Evolutionary conservation across 1,140 invertebrate species (phyloP).

Genomic region (Chrysomallon squamiferum): DNA sequence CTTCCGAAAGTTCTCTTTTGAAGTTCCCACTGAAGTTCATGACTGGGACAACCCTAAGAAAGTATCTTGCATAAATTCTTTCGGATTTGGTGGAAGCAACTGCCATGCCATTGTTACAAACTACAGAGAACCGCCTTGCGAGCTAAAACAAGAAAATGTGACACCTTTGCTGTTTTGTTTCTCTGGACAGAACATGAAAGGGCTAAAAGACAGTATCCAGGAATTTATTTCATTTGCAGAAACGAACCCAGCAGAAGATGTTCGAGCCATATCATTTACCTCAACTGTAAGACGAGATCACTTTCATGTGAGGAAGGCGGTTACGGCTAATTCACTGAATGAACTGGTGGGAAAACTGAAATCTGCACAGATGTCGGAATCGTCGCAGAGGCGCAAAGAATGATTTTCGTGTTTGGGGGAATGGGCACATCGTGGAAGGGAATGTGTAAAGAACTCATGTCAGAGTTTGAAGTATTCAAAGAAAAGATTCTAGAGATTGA

Average conservation of each 20-base stretch:
- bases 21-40: slow-evolving; percentile 76
- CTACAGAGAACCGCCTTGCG: neutral
- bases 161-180: slow-evolving; percentile 7
- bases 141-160: slow-evolving; percentile 42
- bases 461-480: slow-evolving; percentile 75
- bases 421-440: slow-evolving; percentile 95
- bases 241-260: neutral
- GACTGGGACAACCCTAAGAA: slow-evolving; percentile 80
- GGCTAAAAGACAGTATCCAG: slow-evolving; percentile 7
- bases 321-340: neutral
- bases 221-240: neutral
- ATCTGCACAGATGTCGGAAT: neutral
- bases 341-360: slow-evolving; percentile 8
- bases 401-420: slow-evolving; percentile 79
- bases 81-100: slow-evolving; percentile 96
- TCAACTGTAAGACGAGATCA: slow-evolving; percentile 18
- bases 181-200: neutral
- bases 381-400: neutral
- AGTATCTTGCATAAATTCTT: slow-evolving; percentile 86
- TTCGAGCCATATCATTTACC: slow-evolving; percentile 18
- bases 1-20: slow-evolving; percentile 11
- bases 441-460: slow-evolving; percentile 85
- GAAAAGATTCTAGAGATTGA: slow-evolving; percentile 71
- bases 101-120: slow-evolving; percentile 85
- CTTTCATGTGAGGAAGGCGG: slow-evolving; percentile 8